Evolutionary conservation across 1,140 invertebrate species (phyloP).

Genomic region (Dufourea novaeangliae): DNA sequence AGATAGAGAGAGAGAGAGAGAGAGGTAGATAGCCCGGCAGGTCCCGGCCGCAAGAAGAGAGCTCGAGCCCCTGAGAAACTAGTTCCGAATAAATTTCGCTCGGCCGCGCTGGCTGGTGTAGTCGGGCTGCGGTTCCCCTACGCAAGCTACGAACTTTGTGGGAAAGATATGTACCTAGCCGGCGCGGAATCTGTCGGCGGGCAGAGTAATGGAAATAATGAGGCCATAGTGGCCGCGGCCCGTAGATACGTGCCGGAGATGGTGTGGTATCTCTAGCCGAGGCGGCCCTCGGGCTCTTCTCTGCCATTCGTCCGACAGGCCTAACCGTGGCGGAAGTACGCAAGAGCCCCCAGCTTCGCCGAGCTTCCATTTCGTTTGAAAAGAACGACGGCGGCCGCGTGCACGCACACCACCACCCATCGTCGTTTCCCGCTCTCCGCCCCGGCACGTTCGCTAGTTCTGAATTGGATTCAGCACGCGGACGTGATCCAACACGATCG

Average conservation of each 20-base stretch:
- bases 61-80: not conserved
- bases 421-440: not conserved
- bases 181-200: constrained; percentile 54
- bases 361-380: not conserved
- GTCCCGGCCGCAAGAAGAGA: constrained; percentile 9
- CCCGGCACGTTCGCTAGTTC: constrained; percentile 32
- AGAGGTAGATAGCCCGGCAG: no score
- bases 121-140: constrained; percentile 35
- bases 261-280: constrained; percentile 58
- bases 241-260: constrained; percentile 60
- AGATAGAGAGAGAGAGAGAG: no score
- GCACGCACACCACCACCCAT: constrained; percentile 8
- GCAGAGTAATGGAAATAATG: constrained; percentile 69
- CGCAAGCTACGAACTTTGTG: constrained; percentile 35
- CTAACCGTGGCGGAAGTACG: constrained; percentile 36
- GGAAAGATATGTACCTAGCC: constrained; percentile 17
- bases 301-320: constrained; percentile 33
- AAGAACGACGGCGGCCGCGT: not conserved
- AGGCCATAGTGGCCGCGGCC: constrained; percentile 60
- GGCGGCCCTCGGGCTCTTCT: constrained; percentile 58
- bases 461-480: constrained; percentile 49
- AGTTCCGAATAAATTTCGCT: constrained; percentile 31
- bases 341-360: not conserved
- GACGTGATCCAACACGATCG: constrained; percentile 42
- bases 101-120: not conserved